These are phyloP conservation scores for Drosophila cardini DNA, from an alignment of 1,140 invertebrate genomes.

Conservation along the genomic window DNA sequence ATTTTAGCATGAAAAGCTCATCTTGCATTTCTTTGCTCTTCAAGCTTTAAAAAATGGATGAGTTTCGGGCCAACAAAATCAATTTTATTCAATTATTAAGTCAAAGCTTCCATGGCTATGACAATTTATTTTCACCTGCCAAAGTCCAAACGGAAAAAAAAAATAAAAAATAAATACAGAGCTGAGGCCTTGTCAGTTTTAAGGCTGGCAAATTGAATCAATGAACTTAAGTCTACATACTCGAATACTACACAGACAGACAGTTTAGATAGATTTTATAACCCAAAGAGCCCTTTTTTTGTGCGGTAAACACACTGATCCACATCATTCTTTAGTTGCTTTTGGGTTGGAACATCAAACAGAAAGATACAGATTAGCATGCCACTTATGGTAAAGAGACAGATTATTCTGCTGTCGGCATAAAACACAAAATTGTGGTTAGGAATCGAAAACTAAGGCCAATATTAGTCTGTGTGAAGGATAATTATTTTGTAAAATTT, in stretches of 20 bases:
- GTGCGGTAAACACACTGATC: not conserved
- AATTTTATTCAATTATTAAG: conserved; percentile 42
- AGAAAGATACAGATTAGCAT: not conserved
- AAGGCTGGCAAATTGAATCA: no score
- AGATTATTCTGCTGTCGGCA: not conserved
- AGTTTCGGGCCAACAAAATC: conserved; percentile 60
- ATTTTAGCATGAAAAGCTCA: not conserved
- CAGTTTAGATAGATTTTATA: not conserved
- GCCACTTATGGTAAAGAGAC: not conserved
- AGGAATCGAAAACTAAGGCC: conserved; percentile 10
- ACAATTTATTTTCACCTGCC: conserved; percentile 7
- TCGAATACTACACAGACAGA: not conserved
- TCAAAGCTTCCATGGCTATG: not conserved
- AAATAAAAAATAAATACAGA: not conserved
- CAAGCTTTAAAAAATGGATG: conserved; percentile 50
- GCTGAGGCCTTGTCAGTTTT: not conserved
- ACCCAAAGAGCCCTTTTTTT: not conserved
- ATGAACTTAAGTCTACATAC: no score
- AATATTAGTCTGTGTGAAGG: conserved; percentile 1
- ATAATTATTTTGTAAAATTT: conserved; percentile 27
- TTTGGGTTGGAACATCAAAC: not conserved
- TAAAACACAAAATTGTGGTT: not conserved
- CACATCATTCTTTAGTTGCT: no score
- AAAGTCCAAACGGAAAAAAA: not conserved
- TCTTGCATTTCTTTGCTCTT: conserved; percentile 29